Evolutionary conservation across 2,888 invertebrate genomes (phyloP), one percentile per base, ranked within the genome.

Genomic region (Ferrisia virgata): DNA sequence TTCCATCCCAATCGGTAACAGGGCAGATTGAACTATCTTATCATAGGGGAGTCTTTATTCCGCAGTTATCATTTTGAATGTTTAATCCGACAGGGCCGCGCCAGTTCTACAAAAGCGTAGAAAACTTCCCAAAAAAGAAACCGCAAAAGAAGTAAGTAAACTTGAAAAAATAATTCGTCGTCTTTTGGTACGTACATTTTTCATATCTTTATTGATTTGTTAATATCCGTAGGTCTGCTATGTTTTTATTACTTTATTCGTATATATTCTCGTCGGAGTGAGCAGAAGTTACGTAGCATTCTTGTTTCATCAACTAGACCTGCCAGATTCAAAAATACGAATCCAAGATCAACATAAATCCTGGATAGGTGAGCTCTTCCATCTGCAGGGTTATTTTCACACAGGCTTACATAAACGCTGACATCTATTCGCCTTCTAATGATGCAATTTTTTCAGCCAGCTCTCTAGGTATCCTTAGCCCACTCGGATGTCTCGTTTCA

Each of bases 221-320:
- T 11, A 28, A 43, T 76, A 1, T 76, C 36, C 1, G n/a, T 9
- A 76, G 72, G 5, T 76, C 11, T 36, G 33, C 72, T 47, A 43
- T 15, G 53, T 58, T 22, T 53, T 47, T 25, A 58, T 81, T 33
- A 33, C 58, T 0, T 81, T 33, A 22, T 18, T 53, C 6, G 47
- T 58, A 9, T 81, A 81, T 9, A 33, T 81, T 9, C 28, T 81
- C 25, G 47, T 81, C 33, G 81, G 81, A 31, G 43, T 53, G 31
- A 81, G 53, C 58, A 81, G 81, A 81, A 81, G 81, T 11, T 81
- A 53, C 15, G 13, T 15, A 18, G 47, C 81, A 13, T 81, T 81
- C 33, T 9, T 58, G 2, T 53, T 81, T 9, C 81, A 15, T 36
- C 81, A 81, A 58, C 28, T 81, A 2, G 72, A 76, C 36, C 28